These are phyloP conservation scores for Agrotis exclamationis DNA, from an alignment of 2,888 invertebrate species.

Conservation along the genomic window DNA sequence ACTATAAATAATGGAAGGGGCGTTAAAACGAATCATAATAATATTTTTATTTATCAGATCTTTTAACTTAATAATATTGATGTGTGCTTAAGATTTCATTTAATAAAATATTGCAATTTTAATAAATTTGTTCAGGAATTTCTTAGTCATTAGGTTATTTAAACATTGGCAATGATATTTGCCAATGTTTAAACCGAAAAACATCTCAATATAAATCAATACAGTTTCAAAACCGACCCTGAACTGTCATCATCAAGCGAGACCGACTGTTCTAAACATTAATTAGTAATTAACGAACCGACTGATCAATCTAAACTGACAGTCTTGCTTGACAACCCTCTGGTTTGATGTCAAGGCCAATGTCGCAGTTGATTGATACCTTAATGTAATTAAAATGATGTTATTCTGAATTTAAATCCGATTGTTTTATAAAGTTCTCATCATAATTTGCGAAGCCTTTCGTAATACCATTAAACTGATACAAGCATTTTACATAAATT, in stretches of 20 bases:
- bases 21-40: too few species aligned
- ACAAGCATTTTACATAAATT: too few species aligned
- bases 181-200: background rate
- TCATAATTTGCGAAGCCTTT: background rate
- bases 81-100: too few species aligned
- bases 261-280: slow-evolving; percentile 47
- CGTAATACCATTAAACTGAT: background rate
- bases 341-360: slow-evolving; percentile 57
- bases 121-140: too few species aligned
- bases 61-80: too few species aligned
- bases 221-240: slow-evolving; percentile 56
- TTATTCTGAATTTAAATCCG: slow-evolving; percentile 1
- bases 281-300: slow-evolving; percentile 47
- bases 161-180: background rate
- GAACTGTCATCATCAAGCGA: slow-evolving; percentile 58
- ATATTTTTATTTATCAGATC: too few species aligned
- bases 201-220: slow-evolving; percentile 18
- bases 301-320: slow-evolving; percentile 54
- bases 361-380: slow-evolving; percentile 38
- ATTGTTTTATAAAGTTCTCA: background rate
- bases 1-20: too few species aligned
- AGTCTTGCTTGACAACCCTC: slow-evolving; percentile 42
- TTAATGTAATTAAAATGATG: background rate
- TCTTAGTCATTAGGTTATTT: too few species aligned
- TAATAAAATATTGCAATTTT: too few species aligned